Evolutionary conservation across 2,113 vertebrate genomes (phyloP).

Genomic region (Willisornis vidua): DNA sequence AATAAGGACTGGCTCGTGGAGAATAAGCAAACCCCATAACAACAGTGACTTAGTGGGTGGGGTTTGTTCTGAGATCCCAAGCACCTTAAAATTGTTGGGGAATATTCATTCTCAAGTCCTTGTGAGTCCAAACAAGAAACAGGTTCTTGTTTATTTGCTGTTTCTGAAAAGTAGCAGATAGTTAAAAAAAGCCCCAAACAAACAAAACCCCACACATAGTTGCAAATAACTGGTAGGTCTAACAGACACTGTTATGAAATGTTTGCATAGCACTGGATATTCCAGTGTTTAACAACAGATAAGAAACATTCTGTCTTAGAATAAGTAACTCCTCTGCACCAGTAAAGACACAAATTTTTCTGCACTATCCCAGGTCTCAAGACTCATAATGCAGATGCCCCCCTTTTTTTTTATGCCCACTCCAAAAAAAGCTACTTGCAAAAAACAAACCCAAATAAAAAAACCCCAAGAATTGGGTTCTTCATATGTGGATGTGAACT

Average conservation of each 20-base stretch:
- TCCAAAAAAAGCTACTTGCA: neutral
- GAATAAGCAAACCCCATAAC: neutral
- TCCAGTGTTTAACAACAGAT: neutral
- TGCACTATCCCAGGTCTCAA: neutral
- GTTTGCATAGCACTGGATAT: neutral
- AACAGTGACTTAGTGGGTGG: neutral
- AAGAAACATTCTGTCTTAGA: neutral
- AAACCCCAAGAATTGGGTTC: neutral
- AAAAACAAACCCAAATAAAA: neutral
- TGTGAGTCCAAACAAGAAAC: neutral
- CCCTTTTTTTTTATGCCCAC: neutral
- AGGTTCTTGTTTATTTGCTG: neutral
- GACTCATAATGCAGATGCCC: neutral
- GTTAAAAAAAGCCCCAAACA: neutral
- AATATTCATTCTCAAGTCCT: neutral
- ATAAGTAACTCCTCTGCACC: neutral
- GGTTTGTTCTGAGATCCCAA: neutral
- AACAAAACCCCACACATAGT: neutral
- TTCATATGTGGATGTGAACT: neutral
- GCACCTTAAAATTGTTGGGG: neutral
- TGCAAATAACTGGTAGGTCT: neutral
- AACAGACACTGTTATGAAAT: neutral
- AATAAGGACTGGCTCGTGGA: neutral
- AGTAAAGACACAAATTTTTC: neutral
- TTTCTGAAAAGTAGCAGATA: slow-evolving; percentile 1